Conservation (phyloP, 2,888 invertebrate species). For the Caenorhabditis sp. region DNA sequence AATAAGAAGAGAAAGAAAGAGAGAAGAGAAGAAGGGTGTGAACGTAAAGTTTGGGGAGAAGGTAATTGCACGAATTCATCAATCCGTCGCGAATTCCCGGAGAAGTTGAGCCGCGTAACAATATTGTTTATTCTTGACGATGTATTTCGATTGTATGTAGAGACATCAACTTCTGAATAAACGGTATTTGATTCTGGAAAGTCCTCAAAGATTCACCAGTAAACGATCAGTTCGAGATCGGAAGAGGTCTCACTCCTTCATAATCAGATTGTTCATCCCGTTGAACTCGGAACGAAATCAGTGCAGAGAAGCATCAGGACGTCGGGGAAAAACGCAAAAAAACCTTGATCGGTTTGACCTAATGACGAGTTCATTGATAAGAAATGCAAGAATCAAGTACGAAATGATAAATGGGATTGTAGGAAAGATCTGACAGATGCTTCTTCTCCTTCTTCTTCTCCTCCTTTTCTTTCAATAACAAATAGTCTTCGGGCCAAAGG, state of each 20-base stretch:
- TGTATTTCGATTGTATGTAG: too few species aligned
- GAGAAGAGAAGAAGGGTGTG: constrained; percentile 6
- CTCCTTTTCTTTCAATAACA: too few species aligned
- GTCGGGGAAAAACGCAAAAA: constrained; percentile 1
- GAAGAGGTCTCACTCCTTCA: neutral
- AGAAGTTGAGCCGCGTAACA: too few species aligned
- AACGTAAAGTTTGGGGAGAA: constrained; percentile 10
- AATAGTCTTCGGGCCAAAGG: constrained; percentile 6
- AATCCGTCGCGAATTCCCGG: too few species aligned
- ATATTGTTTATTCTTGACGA: too few species aligned
- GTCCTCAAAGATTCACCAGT: neutral
- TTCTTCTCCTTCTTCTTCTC: too few species aligned
- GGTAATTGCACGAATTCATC: too few species aligned
- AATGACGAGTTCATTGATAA: constrained; percentile 34
- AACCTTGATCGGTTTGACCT: constrained; percentile 48
- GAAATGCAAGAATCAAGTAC: neutral
- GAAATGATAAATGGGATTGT: constrained; percentile 16
- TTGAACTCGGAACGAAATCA: constrained; percentile 25
- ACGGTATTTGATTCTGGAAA: too few species aligned
- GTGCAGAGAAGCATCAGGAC: constrained; percentile 25
- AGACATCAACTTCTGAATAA: constrained; percentile 3
- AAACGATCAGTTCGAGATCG: too few species aligned
- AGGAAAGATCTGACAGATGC: neutral
- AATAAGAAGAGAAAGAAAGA: constrained; percentile 1
- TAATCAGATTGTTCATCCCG: constrained; percentile 11